Evolutionary conservation across 2,113 vertebrate genomes (phyloP).

Genomic region (Mesitornis unicolor): DNA sequence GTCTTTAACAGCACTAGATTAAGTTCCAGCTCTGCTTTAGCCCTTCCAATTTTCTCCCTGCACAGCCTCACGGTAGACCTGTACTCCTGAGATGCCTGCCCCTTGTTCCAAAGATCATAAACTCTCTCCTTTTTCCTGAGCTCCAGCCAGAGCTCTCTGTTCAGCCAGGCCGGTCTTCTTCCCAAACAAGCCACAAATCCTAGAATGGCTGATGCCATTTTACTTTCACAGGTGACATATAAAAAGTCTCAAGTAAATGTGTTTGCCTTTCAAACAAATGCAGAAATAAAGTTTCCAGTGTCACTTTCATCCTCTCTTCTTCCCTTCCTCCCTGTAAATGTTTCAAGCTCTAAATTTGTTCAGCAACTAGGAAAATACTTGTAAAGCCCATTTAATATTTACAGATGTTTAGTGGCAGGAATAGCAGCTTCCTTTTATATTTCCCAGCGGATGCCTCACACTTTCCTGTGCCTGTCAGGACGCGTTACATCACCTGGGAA

Average conservation of each 20-base stretch:
- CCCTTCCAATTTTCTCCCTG: too few relatives aligned
- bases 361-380: neutral
- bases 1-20: too few relatives aligned
- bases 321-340: neutral
- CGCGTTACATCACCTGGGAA: neutral
- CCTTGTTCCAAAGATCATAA: too few relatives aligned
- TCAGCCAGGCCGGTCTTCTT: too few relatives aligned
- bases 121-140: too few relatives aligned
- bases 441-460: neutral
- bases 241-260: neutral
- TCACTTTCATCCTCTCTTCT: neutral
- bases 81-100: too few relatives aligned
- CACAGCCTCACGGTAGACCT: too few relatives aligned
- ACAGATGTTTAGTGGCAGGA: neutral
- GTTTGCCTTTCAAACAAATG: slow-evolving; percentile 24
- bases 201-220: neutral
- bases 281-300: neutral
- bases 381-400: neutral
- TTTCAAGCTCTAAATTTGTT: neutral
- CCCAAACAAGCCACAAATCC: neutral
- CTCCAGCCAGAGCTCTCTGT: too few relatives aligned
- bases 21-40: too few relatives aligned
- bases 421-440: neutral
- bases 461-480: neutral
- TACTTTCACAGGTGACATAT: neutral